Base-by-base conservation (phyloP, 2,888 invertebrate species). In the Catocala sponsa region DNA sequence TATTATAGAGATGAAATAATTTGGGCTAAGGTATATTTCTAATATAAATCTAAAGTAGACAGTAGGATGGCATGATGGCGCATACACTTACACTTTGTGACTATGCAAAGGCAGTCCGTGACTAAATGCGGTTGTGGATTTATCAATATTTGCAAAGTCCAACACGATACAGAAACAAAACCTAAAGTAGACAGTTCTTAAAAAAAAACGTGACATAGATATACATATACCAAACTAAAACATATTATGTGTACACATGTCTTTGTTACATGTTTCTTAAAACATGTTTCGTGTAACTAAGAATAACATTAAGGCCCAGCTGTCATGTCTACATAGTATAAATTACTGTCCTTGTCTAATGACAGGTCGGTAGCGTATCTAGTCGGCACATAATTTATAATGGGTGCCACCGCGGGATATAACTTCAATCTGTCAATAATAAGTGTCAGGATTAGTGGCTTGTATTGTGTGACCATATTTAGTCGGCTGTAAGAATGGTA, bases 391-490 rank as follows among this genome's bases (percentile, higher is more conserved):
- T 60, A 55, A 60, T 51, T 59, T 59, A 59, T 60, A 46, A 12
- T 51, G 41, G 25, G 6, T 50, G 50, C 33, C 46, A 55, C 55
- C 60, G 48, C 46, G 32, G 50, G 43, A 15, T 55, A 60, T 46
- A 13, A 55, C 50, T 55, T 12, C 55, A 46, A 55, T 50, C 54
- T 54, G 54, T 55, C 59, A 54, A 54, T 59, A 59, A 13, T 50
- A 54, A 13, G 42, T 44, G 54, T 50, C 50, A 43, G n/a, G 13
- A 41, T 47, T 48, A 43, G 35, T 38, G 25, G 35, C 25, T 33
- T 38, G 6, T 10, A 9, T 13, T 13, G 1, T 25, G 32, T 35
- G 0, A 43, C 54, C 32, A 54, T 44, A 54, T 54, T 44, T 54
- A 53, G 13, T 32, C 46, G 33, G 32, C 9, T 12, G 32, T 43